These are phyloP conservation scores for Nomada flava DNA, from an alignment of 2,888 invertebrate genomes.

Conservation along the genomic window DNA sequence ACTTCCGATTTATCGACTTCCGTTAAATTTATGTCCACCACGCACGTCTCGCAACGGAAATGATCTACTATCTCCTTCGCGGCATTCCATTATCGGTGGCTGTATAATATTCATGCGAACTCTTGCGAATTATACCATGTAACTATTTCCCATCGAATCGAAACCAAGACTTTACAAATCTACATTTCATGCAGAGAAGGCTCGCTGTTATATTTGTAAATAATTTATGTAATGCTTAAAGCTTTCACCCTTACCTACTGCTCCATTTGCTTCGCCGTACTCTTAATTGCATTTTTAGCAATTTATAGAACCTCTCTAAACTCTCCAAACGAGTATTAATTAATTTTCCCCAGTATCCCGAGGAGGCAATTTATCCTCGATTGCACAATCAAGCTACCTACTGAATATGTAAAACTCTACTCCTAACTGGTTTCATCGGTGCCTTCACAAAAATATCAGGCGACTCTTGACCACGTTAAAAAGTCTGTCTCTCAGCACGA, in stretches of 20 bases:
- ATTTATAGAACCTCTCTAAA: background rate
- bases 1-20: background rate
- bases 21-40: slow-evolving; percentile 6
- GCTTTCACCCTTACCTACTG: too few species aligned
- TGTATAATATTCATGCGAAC: background rate
- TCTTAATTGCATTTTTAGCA: background rate
- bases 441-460: slow-evolving; percentile 23
- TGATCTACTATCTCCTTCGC: slow-evolving; percentile 7
- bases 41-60: background rate
- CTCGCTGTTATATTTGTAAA: background rate
- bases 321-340: background rate
- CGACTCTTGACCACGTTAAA: slow-evolving; percentile 28
- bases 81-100: background rate
- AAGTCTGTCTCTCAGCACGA: slow-evolving; percentile 24
- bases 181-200: background rate
- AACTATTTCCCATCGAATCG: slow-evolving; percentile 3
- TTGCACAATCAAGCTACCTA: background rate
- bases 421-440: background rate
- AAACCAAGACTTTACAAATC: background rate
- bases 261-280: too few species aligned
- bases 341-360: slow-evolving; percentile 5
- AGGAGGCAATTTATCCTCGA: slow-evolving; percentile 4
- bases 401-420: slow-evolving; percentile 30
- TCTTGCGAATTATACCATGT: background rate
- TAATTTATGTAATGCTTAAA: background rate